phyloP scores from a whole-genome alignment of 2,888 invertebrate genomes.

The Nomada fucata region DNA sequence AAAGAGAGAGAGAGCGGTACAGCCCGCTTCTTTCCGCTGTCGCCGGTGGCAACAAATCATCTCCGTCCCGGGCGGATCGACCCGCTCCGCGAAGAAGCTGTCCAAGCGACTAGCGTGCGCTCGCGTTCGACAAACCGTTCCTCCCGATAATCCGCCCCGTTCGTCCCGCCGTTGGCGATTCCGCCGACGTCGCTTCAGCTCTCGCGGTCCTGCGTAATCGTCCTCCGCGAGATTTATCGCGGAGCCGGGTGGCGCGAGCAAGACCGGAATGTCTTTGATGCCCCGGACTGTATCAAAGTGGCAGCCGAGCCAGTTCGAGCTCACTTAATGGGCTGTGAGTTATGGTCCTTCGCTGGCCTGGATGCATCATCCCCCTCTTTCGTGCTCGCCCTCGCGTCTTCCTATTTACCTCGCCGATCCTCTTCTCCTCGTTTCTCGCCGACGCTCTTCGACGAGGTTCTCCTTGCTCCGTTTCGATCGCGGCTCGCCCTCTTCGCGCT shows the following conservation, averaged over 20 bases:
- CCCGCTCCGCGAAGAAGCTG: conserved; percentile 16
- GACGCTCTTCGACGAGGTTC: neutral
- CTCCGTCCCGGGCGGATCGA: conserved; percentile 26
- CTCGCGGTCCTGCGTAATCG: conserved; percentile 65
- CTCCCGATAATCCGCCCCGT: conserved; percentile 68
- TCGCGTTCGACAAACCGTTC: conserved; percentile 66
- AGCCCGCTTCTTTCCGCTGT: neutral
- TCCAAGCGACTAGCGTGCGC: conserved; percentile 37
- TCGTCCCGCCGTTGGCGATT: conserved; percentile 61
- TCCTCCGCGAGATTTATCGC: conserved; percentile 76
- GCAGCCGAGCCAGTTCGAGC: conserved; percentile 76
- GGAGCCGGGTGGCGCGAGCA: conserved; percentile 62
- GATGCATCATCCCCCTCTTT: conserved; percentile 36
- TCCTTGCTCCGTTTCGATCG: conserved; percentile 23
- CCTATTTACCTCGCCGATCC: conserved; percentile 53
- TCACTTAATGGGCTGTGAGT: conserved; percentile 83
- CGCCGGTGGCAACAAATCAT: conserved; percentile 59
- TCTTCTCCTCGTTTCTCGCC: conserved; percentile 1
- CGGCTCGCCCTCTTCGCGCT: neutral
- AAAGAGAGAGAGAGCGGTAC: neutral
- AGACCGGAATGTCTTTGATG: conserved; percentile 82
- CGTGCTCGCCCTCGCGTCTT: conserved; percentile 14
- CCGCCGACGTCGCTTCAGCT: conserved; percentile 63
- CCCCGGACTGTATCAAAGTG: conserved; percentile 81
- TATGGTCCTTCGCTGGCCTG: conserved; percentile 74